Conservation (phyloP, 2,888 invertebrate genomes). For the Dendrolimus houi region DNA sequence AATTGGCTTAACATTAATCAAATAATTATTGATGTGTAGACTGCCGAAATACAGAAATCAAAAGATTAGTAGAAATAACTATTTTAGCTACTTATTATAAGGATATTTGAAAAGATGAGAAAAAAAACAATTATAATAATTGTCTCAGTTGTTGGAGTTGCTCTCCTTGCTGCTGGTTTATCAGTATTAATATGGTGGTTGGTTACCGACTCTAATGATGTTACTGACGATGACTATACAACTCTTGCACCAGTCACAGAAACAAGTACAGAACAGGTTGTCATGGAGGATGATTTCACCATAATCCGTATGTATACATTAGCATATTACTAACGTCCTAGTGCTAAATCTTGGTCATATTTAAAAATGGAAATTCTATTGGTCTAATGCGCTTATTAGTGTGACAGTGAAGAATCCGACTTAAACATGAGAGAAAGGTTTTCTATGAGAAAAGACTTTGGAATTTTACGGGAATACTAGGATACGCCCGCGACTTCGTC, state of each 20-base stretch:
- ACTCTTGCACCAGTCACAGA: not conserved
- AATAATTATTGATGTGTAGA: not conserved
- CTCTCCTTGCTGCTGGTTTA: constrained; percentile 25
- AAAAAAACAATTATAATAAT: constrained; percentile 23
- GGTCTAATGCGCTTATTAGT: no score
- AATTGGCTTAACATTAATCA: not conserved
- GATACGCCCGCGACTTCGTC: no score
- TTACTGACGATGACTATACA: constrained; percentile 10
- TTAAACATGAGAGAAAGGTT: no score
- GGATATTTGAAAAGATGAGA: constrained; percentile 12
- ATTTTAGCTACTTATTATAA: not conserved
- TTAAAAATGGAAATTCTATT: no score
- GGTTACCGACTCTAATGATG: constrained; percentile 13
- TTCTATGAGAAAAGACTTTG: no score
- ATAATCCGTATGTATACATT: constrained; percentile 17
- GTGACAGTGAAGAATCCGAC: no score
- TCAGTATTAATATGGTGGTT: constrained; percentile 41
- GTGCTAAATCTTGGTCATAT: no score
- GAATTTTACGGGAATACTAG: no score
- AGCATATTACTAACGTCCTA: no score
- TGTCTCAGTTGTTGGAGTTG: constrained; percentile 17
- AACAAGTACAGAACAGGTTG: not conserved
- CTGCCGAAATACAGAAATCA: not conserved
- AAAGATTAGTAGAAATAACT: not conserved
- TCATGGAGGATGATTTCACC: constrained; percentile 10